Evolutionary conservation across 2,888 invertebrate genomes (phyloP).

Genomic region (Blastobasis lacticolella): DNA sequence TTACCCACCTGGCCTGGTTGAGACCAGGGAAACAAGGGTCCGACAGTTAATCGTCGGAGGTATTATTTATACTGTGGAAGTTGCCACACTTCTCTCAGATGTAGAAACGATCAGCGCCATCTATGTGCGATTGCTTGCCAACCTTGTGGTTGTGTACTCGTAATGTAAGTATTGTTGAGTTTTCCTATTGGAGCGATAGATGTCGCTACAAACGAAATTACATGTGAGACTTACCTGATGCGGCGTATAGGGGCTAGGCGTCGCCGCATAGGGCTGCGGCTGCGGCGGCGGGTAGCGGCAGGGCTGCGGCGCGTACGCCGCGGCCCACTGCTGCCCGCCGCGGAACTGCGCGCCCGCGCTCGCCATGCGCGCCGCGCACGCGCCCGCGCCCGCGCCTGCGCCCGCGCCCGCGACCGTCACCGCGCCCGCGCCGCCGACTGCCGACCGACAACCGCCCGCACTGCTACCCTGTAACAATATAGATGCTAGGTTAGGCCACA

Average conservation of each 20-base stretch:
- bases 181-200: background rate
- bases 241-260: slow-evolving; percentile 60
- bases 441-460: slow-evolving; percentile 55
- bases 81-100: too few relatives aligned
- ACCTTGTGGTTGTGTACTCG: too few relatives aligned
- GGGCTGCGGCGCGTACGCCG: slow-evolving; percentile 67
- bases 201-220: background rate
- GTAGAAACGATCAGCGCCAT: too few relatives aligned
- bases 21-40: too few relatives aligned
- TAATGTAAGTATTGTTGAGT: too few relatives aligned
- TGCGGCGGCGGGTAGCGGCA: slow-evolving; percentile 71
- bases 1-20: too few relatives aligned
- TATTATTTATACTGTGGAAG: too few relatives aligned
- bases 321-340: slow-evolving; percentile 70
- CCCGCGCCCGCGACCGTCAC: slow-evolving; percentile 68
- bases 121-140: too few relatives aligned
- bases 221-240: slow-evolving; percentile 44
- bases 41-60: too few relatives aligned
- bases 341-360: slow-evolving; percentile 70
- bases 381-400: slow-evolving; percentile 66
- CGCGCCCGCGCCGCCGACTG: slow-evolving; percentile 57
- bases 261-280: slow-evolving; percentile 59
- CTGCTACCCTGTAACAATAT: slow-evolving; percentile 45
- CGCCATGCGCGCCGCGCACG: slow-evolving; percentile 72
- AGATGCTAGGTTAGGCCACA: too few relatives aligned